A percentile compares a stretch with the other conserved stretches of the same genome.
Conservation (phyloP, 37 sponge, comb jelly and placozoan genomes). For the Mnemiopsis leidyi region DNA sequence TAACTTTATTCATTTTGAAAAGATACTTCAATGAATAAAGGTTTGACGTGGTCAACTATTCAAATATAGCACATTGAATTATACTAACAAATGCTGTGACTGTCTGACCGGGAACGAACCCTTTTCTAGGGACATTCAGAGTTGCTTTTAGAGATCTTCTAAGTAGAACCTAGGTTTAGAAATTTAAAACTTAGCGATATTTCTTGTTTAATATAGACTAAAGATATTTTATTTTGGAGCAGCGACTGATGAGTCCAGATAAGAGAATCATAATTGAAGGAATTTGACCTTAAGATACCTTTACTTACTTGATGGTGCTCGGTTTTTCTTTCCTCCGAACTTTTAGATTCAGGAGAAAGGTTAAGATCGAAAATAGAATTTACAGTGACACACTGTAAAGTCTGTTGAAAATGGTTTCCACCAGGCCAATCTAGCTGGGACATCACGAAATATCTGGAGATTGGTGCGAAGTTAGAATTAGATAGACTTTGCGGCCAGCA, state of each 20-base stretch:
- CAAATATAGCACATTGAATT: too few relatives aligned
- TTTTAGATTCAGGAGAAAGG: not conserved
- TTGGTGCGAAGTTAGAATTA: not conserved
- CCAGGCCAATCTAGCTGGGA: conserved; percentile 30
- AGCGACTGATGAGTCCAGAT: too few relatives aligned
- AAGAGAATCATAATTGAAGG: too few relatives aligned
- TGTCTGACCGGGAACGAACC: conserved; percentile 16
- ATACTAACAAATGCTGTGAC: not conserved
- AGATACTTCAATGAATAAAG: too few relatives aligned
- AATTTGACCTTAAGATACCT: too few relatives aligned
- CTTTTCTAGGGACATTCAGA: not conserved
- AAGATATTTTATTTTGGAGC: too few relatives aligned
- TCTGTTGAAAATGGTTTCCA: conserved; percentile 4
- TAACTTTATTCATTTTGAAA: too few relatives aligned
- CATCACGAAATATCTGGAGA: conserved; percentile 18
- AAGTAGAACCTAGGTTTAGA: not conserved
- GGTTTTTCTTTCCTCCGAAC: not conserved
- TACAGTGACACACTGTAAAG: not conserved
- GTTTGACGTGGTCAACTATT: too few relatives aligned
- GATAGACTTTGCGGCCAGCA: not conserved
- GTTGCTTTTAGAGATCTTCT: not conserved
- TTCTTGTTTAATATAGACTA: too few relatives aligned
- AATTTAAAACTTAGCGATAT: too few relatives aligned
- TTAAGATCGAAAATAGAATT: conserved; percentile 4
- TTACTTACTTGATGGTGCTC: conserved; percentile 6